Percentiles rank a stretch among this genome's conserved stretches.
Conservation (phyloP, 2,113 vertebrate genomes). For the Psophia crepitans region DNA sequence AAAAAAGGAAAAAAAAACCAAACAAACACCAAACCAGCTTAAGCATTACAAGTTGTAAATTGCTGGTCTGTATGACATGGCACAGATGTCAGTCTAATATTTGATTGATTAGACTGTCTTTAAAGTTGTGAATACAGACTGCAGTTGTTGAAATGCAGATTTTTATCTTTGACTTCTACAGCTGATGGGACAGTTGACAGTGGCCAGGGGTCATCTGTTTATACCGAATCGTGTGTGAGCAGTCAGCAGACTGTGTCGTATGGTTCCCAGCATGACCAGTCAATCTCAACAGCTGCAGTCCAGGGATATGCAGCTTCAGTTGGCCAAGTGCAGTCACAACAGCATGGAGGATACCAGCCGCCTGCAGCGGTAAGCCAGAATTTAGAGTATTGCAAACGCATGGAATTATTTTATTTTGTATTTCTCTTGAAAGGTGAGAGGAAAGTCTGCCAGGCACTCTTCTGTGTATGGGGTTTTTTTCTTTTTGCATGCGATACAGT, state of each 20-base stretch:
- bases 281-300: slow-evolving; percentile 67
- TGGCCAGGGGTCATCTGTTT: slow-evolving; percentile 90
- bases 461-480: fast-evolving
- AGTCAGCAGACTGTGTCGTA: slow-evolving; percentile 87
- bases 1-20: no score
- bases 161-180: slow-evolving; percentile 46
- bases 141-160: not conserved
- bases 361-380: slow-evolving; percentile 85
- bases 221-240: slow-evolving; percentile 84
- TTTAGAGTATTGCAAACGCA: not conserved
- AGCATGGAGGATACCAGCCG: slow-evolving; percentile 78
- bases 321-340: slow-evolving; percentile 72
- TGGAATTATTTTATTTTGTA: not conserved
- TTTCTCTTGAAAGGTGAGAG: not conserved
- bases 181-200: slow-evolving; percentile 89
- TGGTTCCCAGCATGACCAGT: slow-evolving; percentile 81
- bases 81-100: not conserved
- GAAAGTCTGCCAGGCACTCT: not conserved
- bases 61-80: not conserved
- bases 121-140: not conserved
- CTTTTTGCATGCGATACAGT: not conserved
- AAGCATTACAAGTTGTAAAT: not conserved
- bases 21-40: no score
- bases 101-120: not conserved
- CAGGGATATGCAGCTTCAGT: slow-evolving; percentile 71